Base-by-base conservation (phyloP, 2,888 invertebrate species). In the Germaria angustata region DNA sequence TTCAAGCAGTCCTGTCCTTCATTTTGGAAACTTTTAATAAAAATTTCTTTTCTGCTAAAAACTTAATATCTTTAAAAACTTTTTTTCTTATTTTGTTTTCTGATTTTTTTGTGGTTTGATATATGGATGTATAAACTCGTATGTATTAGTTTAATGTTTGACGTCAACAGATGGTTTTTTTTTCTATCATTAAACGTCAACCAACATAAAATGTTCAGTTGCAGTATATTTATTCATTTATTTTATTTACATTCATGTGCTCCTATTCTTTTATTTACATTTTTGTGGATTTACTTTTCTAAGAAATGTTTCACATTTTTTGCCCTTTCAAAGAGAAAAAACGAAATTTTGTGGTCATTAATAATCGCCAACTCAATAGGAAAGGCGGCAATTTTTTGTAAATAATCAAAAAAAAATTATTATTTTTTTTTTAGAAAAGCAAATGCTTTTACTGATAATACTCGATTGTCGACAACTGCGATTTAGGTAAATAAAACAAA, bases 91-190 rank as follows among this genome's bases (percentile, higher is more conserved):
- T 65, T 65, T 65, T 41, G 51, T 32, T 71, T 65, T 24, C 15
- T 63, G 4, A 34, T 9, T 15, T 61, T 34, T 11, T 39, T 69
- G 41, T 51, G 57, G 39, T 36, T 53, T 36, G n/a, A n/a, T n/a
- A n/a, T n/a, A n/a, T n/a, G n/a, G n/a, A n/a, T n/a, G n/a, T n/a
- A n/a, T n/a, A n/a, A n/a, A n/a, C n/a, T n/a, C n/a, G n/a, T n/a
- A n/a, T n/a, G n/a, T 44, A 81, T 72, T 53, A 68, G 44, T 77
- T 72, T 68, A 77, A 77, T 77, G 49, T 77, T 81, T 81, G 81
- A 81, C 81, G 81, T 81, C 81, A 81, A 71, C 68, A 81, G 77
- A 72, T 81, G 81, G 28, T 77, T 72, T 72, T 53, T 68, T 68
- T n/a, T n/a, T n/a, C n/a, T n/a, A n/a, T 77, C 49, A 72, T 81